These are phyloP conservation scores for Trachelus iudaicus DNA, from an alignment of 2,888 invertebrate genomes.

Conservation along the genomic window DNA sequence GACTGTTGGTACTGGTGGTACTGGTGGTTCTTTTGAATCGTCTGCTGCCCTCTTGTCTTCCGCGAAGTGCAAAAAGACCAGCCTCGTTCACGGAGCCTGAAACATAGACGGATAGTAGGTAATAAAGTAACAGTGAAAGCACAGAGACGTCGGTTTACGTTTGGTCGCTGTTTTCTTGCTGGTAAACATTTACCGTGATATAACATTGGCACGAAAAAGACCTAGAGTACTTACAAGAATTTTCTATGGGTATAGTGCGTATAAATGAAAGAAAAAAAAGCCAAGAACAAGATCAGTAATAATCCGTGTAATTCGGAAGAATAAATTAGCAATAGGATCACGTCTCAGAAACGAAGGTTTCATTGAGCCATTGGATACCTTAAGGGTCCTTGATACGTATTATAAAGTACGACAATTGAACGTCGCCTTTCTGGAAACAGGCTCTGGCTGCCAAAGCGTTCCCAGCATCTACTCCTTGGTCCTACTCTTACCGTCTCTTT, in stretches of 20 bases:
- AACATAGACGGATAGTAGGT: constrained; percentile 21
- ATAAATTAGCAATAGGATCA: neutral
- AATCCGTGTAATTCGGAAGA: neutral
- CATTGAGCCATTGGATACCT: neutral
- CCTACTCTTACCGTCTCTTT: neutral
- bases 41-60: constrained; percentile 55
- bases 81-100: constrained; percentile 61
- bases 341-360: neutral
- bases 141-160: neutral
- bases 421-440: neutral
- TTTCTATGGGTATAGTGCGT: neutral
- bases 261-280: neutral
- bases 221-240: neutral
- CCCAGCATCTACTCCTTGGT: neutral
- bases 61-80: constrained; percentile 57
- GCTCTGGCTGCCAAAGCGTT: neutral
- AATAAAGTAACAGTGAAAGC: neutral
- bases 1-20: constrained; percentile 31
- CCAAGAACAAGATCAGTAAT: neutral
- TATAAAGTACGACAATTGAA: neutral
- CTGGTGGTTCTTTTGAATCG: constrained; percentile 54
- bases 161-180: neutral
- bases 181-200: neutral
- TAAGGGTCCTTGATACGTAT: neutral
- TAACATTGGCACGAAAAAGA: neutral